Base-by-base conservation (phyloP, 1,140 invertebrate genomes). In the Piezodorus guildinii region DNA sequence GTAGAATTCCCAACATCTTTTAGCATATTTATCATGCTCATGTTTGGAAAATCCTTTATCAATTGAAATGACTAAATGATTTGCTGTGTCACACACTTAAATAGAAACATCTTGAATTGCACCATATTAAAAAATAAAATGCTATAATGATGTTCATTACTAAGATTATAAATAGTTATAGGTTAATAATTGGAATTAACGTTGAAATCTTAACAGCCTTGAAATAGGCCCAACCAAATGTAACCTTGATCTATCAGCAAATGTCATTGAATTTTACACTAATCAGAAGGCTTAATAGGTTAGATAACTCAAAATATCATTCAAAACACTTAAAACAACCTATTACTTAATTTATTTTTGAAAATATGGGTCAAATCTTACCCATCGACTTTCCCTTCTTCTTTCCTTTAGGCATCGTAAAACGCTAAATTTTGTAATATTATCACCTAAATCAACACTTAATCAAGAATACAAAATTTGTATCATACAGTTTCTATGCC, bases 391-490 rank as follows among this genome's bases (percentile, higher is more conserved):
- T 69, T 65, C 67, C 68, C 52, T 65, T 68, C 34, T 64, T 68
- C 64, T 68, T 69, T 63, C 69, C 69, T 66, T 70, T 70, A 56
- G 69, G 69, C 66, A 69, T 69, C 16, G 19, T 70, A 44, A 56
- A 16, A 23, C 27, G 23, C 27, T 49, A 43, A n/a, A 51, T 45
- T 51, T 66, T 62, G 54, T 54, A 64, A 49, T 62, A 21, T 15
- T 16, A 61, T 25, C 23, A 10, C 52, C 56, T 66, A 63, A 65
- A 44, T 61, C 61, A 65, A 68, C 52, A 69, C 59, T 69, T 66
- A 60, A 70, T 70, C 69, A 70, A 70, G 69, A 70, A 62, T 64
- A 43, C 64, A 69, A 67, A 67, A 65, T 66, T 65, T 65, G 66
- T 63, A 45, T 59, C 67, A 62, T 69, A 69, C 49, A 65, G 62